Evolutionary conservation across 2,888 invertebrate genomes (phyloP).

Genomic region (Dexiosoma caninum): DNA sequence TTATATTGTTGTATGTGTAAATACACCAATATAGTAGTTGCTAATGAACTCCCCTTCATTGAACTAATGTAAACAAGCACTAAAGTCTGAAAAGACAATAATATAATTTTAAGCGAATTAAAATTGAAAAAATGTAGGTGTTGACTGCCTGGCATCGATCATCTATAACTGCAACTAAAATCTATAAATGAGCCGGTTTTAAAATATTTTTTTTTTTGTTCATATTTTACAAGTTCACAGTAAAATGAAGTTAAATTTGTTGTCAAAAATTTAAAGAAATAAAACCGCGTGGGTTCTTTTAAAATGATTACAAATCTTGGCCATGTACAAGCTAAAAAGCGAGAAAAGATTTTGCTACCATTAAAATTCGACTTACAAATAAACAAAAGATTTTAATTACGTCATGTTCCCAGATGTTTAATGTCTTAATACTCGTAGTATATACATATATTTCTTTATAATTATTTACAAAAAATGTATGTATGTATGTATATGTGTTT

Average conservation of each 20-base stretch:
- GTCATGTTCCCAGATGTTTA: slow-evolving; percentile 46
- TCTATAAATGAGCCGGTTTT: slow-evolving; percentile 2
- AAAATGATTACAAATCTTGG: not conserved
- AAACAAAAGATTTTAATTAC: slow-evolving; percentile 14
- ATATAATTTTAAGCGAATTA: not conserved
- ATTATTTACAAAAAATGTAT: too few relatives aligned
- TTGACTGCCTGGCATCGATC: not conserved
- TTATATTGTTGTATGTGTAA: too few relatives aligned
- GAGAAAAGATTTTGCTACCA: not conserved
- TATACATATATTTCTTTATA: too few relatives aligned
- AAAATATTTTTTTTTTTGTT: not conserved
- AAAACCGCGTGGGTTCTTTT: slow-evolving; percentile 13
- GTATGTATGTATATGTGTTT: too few relatives aligned
- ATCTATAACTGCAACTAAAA: too few relatives aligned
- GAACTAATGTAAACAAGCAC: too few relatives aligned
- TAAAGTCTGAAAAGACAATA: too few relatives aligned
- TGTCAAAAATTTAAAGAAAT: not conserved
- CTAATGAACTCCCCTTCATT: too few relatives aligned
- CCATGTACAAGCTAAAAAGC: not conserved
- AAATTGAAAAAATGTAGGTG: not conserved
- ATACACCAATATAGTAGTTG: too few relatives aligned
- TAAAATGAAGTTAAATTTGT: slow-evolving; percentile 3
- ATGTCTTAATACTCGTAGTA: not conserved
- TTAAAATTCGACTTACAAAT: not conserved
- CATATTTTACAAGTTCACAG: not conserved